A percentile compares a stretch with the other conserved stretches of the same genome.
Conservation (phyloP, 1,140 invertebrate genomes). For the Pseudachorutes palmiensis region DNA sequence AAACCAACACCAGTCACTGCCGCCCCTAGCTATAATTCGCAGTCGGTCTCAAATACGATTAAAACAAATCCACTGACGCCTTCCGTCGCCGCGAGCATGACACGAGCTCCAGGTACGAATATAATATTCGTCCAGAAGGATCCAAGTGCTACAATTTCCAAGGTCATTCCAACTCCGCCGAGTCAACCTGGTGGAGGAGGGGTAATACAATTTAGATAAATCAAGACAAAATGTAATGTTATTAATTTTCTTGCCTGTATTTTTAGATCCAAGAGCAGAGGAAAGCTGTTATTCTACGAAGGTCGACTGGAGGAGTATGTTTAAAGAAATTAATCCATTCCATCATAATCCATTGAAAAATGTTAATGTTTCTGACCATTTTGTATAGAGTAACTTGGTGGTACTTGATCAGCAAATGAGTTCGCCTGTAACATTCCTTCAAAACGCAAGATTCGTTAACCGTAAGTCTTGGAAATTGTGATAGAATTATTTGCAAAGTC, state of each 20-base stretch:
- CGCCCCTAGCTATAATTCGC: too few relatives aligned
- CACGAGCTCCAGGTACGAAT: background rate
- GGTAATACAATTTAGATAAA: background rate
- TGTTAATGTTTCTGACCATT: background rate
- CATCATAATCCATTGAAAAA: background rate
- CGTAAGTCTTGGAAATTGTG: background rate
- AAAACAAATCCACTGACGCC: background rate
- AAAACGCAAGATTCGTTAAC: background rate
- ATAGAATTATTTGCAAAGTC: background rate
- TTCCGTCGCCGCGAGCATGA: background rate
- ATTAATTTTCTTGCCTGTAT: background rate
- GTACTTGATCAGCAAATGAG: background rate
- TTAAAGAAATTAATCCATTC: background rate
- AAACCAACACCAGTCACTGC: too few relatives aligned
- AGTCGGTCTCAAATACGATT: too few relatives aligned
- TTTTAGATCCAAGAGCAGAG: too few relatives aligned
- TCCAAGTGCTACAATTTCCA: background rate
- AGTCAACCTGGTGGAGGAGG: background rate
- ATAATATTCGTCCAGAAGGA: constrained; percentile 9
- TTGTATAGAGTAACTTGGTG: background rate
- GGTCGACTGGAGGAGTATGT: background rate
- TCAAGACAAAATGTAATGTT: background rate
- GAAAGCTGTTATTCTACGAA: too few relatives aligned
- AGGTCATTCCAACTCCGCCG: background rate
- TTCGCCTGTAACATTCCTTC: background rate